Evolutionary conservation across 2,888 invertebrate genomes (phyloP).

Genomic region (Leucoptera coffeella): DNA sequence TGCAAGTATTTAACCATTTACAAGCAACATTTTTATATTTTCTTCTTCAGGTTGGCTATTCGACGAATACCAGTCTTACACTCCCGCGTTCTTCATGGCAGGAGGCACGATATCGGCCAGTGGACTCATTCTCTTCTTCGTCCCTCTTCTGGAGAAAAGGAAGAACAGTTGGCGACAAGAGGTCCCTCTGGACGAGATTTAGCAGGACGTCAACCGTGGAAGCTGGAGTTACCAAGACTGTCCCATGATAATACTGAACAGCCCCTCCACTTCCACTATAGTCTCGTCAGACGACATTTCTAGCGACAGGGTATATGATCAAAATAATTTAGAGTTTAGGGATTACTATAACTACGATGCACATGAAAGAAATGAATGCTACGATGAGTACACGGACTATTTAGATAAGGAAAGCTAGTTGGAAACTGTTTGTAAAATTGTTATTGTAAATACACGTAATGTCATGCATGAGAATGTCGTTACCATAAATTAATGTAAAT

Average conservation of each 20-base stretch:
- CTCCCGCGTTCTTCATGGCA: constrained; percentile 83
- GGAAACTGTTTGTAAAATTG: no score
- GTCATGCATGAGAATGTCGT: no score
- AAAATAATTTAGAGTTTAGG: constrained; percentile 25
- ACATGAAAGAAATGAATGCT: constrained; percentile 17
- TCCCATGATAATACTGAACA: constrained; percentile 34
- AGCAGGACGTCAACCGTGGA: constrained; percentile 22
- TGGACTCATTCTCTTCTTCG: constrained; percentile 80
- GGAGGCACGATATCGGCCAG: constrained; percentile 81
- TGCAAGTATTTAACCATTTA: no score
- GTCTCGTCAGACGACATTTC: constrained; percentile 23
- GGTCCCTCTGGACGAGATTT: constrained; percentile 28
- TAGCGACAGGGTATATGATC: constrained; percentile 42
- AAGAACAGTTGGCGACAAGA: constrained; percentile 18
- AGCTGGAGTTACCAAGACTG: constrained; percentile 12
- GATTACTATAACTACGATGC: constrained; percentile 17
- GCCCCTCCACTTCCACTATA: constrained; percentile 32
- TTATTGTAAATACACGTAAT: no score
- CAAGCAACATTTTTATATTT: no score
- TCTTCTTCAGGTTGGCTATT: constrained; percentile 69
- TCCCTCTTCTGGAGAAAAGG: constrained; percentile 63
- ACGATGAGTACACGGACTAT: constrained; percentile 14
- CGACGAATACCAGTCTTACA: constrained; percentile 71
- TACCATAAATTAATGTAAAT: no score
- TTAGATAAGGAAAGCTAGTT: no score